Percentiles rank a stretch among this genome's conserved stretches.
Evolutionary conservation across 2,888 invertebrate species (phyloP).

Genomic region (Amitus sp.): DNA sequence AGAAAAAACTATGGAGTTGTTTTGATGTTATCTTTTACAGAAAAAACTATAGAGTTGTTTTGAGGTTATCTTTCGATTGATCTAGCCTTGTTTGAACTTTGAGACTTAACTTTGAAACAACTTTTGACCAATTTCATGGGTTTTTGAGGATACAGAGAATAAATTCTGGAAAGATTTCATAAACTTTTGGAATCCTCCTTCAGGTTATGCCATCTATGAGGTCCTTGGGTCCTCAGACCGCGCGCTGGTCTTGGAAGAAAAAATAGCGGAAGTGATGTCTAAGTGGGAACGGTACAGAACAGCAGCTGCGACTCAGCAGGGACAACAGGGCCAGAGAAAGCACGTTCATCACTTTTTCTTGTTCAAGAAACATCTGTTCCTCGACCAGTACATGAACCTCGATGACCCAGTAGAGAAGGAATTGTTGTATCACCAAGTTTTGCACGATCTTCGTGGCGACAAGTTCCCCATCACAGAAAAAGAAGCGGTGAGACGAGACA

Average conservation of each 20-base stretch:
- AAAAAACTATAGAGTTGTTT: no score
- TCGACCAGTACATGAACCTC: slow-evolving; percentile 81
- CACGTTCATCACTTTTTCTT: slow-evolving; percentile 74
- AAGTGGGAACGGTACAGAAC: slow-evolving; percentile 90
- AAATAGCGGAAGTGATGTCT: slow-evolving; percentile 93
- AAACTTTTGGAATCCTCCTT: slow-evolving; percentile 9
- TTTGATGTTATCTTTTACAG: no score
- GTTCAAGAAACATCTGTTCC: slow-evolving; percentile 85
- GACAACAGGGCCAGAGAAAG: slow-evolving; percentile 64
- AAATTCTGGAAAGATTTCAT: no score
- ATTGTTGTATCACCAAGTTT: slow-evolving; percentile 90
- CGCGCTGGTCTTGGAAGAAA: slow-evolving; percentile 85
- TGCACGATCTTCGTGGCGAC: slow-evolving; percentile 90
- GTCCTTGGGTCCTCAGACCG: slow-evolving; percentile 88
- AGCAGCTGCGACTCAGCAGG: slow-evolving; percentile 54
- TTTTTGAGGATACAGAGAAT: no score
- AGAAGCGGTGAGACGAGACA: slow-evolving; percentile 93
- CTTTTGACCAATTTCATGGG: no score
- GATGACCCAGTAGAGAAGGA: slow-evolving; percentile 93
- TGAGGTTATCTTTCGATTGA: no score
- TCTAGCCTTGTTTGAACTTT: no score
- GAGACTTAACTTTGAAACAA: no score
- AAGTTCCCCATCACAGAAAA: slow-evolving; percentile 92
- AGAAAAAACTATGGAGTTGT: no score
- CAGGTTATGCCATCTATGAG: slow-evolving; percentile 93